Percentiles rank a stretch among this genome's conserved stretches.
These are phyloP conservation scores for Gambelia wislizenii DNA, from an alignment of 2,797 vertebrate genomes.

Conservation along the genomic window DNA sequence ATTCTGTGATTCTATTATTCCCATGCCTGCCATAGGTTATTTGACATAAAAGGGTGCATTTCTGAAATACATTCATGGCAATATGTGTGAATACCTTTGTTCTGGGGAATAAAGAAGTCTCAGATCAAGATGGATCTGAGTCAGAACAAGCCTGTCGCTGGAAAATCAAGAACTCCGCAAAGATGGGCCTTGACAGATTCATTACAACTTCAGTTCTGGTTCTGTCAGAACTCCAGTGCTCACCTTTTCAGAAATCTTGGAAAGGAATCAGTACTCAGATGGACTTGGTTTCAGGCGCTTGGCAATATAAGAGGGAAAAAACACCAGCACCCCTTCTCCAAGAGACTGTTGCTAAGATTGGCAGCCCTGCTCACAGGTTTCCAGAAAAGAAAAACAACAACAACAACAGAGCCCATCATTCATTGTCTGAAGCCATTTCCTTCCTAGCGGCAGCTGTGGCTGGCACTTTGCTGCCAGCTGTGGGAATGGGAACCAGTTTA, in stretches of 20 bases:
- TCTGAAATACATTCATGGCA: no score
- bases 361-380: not conserved
- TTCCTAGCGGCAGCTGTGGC: constrained; percentile 48
- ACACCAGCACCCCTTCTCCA: not conserved
- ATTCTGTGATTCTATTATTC: no score
- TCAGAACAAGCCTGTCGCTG: not conserved
- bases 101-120: no score
- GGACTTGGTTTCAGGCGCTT: not conserved
- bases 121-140: no score
- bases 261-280: not conserved
- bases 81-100: no score
- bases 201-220: not conserved
- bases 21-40: no score
- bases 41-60: no score
- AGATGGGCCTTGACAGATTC: not conserved
- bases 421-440: constrained; percentile 20
- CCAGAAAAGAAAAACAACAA: constrained; percentile 27
- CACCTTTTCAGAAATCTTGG: not conserved
- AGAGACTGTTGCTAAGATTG: not conserved
- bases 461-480: constrained; percentile 25
- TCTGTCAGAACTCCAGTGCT: not conserved
- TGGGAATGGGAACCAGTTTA: not conserved
- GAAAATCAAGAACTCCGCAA: not conserved
- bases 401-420: constrained; percentile 44
- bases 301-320: not conserved